Percentiles rank a stretch among this genome's conserved stretches.
Conservation (phyloP, 2,113 vertebrate species). For the Hydrolagus affinis region DNA sequence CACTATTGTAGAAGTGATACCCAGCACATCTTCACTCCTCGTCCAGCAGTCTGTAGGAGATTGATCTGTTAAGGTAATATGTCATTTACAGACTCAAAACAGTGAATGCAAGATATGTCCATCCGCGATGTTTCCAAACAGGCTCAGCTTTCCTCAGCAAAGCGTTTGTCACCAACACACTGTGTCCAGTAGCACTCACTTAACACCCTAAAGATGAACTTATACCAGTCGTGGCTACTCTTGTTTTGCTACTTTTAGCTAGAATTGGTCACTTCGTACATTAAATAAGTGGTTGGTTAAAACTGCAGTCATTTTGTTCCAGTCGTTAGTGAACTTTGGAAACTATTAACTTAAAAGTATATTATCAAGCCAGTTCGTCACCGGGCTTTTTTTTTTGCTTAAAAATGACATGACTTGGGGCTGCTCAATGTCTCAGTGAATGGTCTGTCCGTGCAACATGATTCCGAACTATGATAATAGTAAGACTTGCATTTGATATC, state of each 20-base stretch:
- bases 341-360: neutral
- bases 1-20: neutral
- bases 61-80: conserved; percentile 1
- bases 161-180: neutral
- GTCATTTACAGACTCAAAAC: neutral
- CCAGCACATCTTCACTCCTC: too few relatives aligned
- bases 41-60: neutral
- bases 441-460: neutral
- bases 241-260: conserved; percentile 18
- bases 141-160: too few relatives aligned
- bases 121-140: neutral
- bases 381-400: neutral
- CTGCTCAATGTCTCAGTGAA: neutral
- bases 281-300: neutral
- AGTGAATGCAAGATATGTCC: neutral
- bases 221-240: neutral
- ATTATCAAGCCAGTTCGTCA: neutral
- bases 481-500: too few relatives aligned
- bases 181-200: neutral
- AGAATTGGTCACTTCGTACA: neutral
- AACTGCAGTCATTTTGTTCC: neutral
- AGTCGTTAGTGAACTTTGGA: neutral
- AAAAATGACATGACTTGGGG: neutral
- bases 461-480: neutral
- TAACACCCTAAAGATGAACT: neutral